Conservation (phyloP, 2,888 invertebrate genomes). For the Cheiracanthium punctorium region DNA sequence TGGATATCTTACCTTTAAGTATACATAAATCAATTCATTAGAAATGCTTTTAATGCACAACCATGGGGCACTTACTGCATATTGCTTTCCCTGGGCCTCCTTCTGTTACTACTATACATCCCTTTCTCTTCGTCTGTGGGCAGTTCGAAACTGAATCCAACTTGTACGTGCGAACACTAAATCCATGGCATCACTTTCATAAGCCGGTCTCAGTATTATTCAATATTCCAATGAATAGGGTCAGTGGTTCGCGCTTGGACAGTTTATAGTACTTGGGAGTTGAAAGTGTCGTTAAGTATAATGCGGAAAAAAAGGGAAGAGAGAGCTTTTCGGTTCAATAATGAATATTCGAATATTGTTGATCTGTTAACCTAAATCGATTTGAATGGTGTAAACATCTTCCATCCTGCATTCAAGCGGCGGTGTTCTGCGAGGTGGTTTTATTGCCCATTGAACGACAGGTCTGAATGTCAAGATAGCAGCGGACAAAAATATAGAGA, state of each 20-base stretch:
- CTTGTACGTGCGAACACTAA: too few species aligned
- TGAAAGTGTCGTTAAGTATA: background rate
- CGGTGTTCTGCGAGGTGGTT: background rate
- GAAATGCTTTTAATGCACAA: too few species aligned
- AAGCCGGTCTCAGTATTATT: too few species aligned
- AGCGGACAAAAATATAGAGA: too few species aligned
- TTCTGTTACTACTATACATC: too few species aligned
- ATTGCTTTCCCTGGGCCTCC: too few species aligned
- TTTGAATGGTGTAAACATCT: background rate
- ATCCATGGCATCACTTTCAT: too few species aligned
- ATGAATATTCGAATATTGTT: background rate
- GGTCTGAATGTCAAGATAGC: background rate
- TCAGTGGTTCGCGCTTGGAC: background rate
- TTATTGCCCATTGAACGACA: background rate
- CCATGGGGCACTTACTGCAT: too few species aligned
- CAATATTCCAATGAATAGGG: background rate
- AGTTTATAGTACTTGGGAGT: background rate
- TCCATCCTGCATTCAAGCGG: background rate
- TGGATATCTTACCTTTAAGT: too few species aligned
- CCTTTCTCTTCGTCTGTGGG: too few species aligned
- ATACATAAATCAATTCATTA: too few species aligned
- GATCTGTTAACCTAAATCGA: slow-evolving; percentile 8
- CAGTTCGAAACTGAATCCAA: too few species aligned
- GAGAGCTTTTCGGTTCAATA: background rate
- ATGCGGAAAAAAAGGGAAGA: background rate